These are phyloP conservation scores for Plutella xylostella DNA, from an alignment of 2,888 invertebrate genomes.

Conservation along the genomic window DNA sequence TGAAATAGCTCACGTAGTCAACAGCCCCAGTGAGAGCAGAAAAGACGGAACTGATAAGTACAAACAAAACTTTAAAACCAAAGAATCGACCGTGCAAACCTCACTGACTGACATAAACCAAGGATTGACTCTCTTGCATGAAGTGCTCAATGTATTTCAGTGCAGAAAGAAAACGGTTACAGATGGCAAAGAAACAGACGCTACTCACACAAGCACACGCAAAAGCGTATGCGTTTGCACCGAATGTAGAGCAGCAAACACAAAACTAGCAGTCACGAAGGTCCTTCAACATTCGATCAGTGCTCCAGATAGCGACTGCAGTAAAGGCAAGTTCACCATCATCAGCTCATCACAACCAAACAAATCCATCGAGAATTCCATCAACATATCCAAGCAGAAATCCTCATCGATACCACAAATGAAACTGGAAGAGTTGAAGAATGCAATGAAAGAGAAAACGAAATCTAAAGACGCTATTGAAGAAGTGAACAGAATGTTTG, in stretches of 20 bases:
- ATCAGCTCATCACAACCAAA: constrained; percentile 32
- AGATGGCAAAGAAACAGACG: neutral
- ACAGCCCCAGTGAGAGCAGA: too few species aligned
- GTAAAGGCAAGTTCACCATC: constrained; percentile 31
- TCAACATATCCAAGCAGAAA: neutral
- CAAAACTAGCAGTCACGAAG: constrained; percentile 29
- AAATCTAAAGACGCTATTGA: constrained; percentile 34
- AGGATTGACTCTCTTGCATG: constrained; percentile 42
- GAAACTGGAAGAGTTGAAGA: constrained; percentile 6
- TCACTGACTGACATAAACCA: constrained; percentile 31
- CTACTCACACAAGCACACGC: too few species aligned
- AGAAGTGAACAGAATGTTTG: constrained; percentile 23
- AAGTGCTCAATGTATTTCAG: constrained; percentile 51
- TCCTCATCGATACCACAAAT: constrained; percentile 6
- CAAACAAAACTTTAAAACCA: neutral
- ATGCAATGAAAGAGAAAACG: constrained; percentile 2
- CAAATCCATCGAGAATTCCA: neutral
- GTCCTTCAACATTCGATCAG: constrained; percentile 37
- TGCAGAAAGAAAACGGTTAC: constrained; percentile 31
- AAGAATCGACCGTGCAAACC: constrained; percentile 30
- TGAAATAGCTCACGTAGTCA: neutral
- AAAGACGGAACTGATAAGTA: neutral
- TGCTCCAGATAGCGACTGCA: constrained; percentile 20
- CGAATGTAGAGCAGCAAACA: too few species aligned
- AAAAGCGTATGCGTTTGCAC: too few species aligned